Conservation (phyloP, 2,888 invertebrate genomes). For the Netelia virgata region DNA sequence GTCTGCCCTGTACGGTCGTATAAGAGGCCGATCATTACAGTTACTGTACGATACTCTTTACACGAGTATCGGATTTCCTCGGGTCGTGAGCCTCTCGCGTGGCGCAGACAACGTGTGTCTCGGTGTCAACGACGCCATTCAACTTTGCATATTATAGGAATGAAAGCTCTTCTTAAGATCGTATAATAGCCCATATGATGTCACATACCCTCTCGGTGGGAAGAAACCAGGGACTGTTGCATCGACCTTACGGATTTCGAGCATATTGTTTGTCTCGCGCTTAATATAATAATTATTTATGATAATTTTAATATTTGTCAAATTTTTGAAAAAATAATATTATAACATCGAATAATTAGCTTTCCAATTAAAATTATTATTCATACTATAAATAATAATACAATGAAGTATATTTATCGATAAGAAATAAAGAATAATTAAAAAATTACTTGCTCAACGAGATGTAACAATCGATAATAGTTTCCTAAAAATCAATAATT, state of each 20-base stretch:
- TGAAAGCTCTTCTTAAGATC: constrained; percentile 42
- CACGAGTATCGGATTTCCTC: constrained; percentile 63
- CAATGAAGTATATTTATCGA: no score
- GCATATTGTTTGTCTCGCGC: background rate
- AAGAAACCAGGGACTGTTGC: constrained; percentile 9
- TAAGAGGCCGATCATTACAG: constrained; percentile 61
- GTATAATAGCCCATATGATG: constrained; percentile 45
- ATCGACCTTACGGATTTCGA: background rate
- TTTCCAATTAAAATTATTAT: no score
- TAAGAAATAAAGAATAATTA: no score
- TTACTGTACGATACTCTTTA: constrained; percentile 57
- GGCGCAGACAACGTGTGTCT: constrained; percentile 38
- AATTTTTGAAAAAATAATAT: no score
- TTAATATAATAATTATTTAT: background rate
- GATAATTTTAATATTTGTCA: no score
- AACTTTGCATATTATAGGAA: constrained; percentile 63
- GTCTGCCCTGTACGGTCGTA: constrained; percentile 46
- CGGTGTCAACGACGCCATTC: constrained; percentile 60
- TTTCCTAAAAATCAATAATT: no score
- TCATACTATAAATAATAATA: no score
- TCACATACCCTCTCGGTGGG: constrained; percentile 20
- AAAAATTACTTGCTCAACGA: no score
- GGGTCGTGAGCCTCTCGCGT: constrained; percentile 27
- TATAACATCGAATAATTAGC: no score
- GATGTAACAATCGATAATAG: background rate